A percentile compares a stretch with the other conserved stretches of the same genome.
phyloP scores from a whole-genome alignment of 1,140 invertebrate genomes.

The Charaxes varanes region DNA sequence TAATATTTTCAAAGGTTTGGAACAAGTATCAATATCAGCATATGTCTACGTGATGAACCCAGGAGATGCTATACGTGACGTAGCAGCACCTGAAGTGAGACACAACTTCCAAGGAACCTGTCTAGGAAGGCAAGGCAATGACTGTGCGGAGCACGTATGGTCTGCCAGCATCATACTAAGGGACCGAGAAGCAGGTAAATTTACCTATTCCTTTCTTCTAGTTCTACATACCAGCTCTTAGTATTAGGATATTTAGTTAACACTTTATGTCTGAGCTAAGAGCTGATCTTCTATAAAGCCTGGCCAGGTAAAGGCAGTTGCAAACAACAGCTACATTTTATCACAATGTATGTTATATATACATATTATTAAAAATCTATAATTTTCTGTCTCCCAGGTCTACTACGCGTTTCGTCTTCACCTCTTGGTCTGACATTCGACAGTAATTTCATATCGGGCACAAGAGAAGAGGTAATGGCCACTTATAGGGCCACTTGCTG shows the following conservation, averaged over 20 bases:
- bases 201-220: conserved; percentile 1
- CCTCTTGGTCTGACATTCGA: conserved; percentile 60
- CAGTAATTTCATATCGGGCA: conserved; percentile 75
- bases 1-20: conserved; percentile 35
- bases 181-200: conserved; percentile 72
- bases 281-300: too few species aligned
- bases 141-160: conserved; percentile 76
- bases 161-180: conserved; percentile 76
- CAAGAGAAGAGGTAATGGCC: conserved; percentile 72
- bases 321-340: too few species aligned
- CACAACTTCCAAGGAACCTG: conserved; percentile 76
- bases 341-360: too few species aligned
- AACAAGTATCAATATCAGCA: conserved; percentile 54
- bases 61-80: conserved; percentile 45
- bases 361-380: not conserved
- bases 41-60: conserved; percentile 69
- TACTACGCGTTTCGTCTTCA: conserved; percentile 74
- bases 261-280: too few species aligned
- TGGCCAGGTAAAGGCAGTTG: too few species aligned
- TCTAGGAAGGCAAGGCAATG: conserved; percentile 48
- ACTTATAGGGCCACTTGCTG: conserved; percentile 79
- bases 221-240: too few species aligned
- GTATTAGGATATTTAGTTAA: too few species aligned
- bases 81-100: conserved; percentile 60
- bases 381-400: conserved; percentile 48